phyloP scores from a whole-genome alignment of 2,113 vertebrate species.

The Cettia cetti region DNA sequence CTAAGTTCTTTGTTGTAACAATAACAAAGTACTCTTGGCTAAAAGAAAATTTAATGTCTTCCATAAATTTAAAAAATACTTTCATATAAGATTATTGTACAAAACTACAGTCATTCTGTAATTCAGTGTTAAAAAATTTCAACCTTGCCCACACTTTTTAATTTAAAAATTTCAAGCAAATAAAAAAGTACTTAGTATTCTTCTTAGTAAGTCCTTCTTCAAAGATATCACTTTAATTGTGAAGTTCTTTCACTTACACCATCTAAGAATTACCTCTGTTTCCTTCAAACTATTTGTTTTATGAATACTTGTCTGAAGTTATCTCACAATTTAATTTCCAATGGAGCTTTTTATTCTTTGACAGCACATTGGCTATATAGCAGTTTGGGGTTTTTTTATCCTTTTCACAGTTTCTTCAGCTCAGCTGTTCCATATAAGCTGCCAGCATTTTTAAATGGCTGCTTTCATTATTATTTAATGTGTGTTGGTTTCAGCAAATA shows the following conservation, averaged over 20 bases:
- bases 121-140: not conserved
- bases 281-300: not conserved
- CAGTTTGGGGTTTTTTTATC: not conserved
- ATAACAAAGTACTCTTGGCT: not conserved
- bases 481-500: constrained; percentile 59
- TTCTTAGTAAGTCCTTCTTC: not conserved
- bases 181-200: not conserved
- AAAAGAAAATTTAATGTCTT: not conserved
- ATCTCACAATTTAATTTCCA: constrained; percentile 14
- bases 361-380: not conserved
- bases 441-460: constrained; percentile 44
- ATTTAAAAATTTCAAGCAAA: not conserved
- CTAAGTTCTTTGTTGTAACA: not conserved
- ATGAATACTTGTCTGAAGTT: not conserved
- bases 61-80: not conserved
- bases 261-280: not conserved
- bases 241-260: not conserved
- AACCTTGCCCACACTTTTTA: not conserved
- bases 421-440: constrained; percentile 56
- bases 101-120: not conserved
- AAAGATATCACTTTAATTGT: not conserved
- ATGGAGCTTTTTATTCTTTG: constrained; percentile 36
- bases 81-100: not conserved
- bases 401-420: constrained; percentile 30
- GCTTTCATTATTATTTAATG: constrained; percentile 64